Percentiles rank a stretch among this genome's conserved stretches.
Conservation (phyloP, 2,797 vertebrate species). For the Pseudochaenichthys georgianus region DNA sequence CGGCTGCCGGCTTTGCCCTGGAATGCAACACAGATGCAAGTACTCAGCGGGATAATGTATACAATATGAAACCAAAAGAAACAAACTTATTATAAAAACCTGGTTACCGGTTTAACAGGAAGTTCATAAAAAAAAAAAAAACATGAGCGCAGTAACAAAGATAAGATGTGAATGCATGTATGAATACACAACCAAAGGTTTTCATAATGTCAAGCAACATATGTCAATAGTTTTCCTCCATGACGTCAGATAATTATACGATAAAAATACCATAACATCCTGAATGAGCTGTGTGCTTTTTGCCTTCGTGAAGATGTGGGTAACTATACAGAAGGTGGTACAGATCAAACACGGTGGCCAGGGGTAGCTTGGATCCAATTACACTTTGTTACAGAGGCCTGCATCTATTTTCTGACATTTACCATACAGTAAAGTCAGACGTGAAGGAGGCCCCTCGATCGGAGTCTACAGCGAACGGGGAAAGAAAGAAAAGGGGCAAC, state of each 20-base stretch:
- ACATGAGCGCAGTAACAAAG: constrained; percentile 34
- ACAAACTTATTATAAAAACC: constrained; percentile 55
- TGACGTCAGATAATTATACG: constrained; percentile 80
- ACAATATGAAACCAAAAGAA: constrained; percentile 64
- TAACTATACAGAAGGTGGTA: constrained; percentile 60
- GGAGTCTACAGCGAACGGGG: constrained; percentile 58
- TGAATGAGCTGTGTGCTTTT: constrained; percentile 60
- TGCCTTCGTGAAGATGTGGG: constrained; percentile 47
- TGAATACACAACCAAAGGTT: constrained; percentile 51
- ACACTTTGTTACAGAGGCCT: constrained; percentile 78
- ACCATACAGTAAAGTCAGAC: constrained; percentile 73
- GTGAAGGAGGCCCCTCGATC: constrained; percentile 65
- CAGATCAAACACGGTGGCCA: constrained; percentile 82
- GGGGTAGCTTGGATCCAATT: constrained; percentile 83
- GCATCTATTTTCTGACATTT: constrained; percentile 83
- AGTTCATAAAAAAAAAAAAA: constrained; percentile 18
- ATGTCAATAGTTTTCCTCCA: constrained; percentile 74
- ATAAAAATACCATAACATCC: constrained; percentile 76
- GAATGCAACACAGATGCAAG: constrained; percentile 68
- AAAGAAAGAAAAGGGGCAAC: constrained; percentile 34
- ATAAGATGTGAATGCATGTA: constrained; percentile 56
- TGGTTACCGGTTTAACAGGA: constrained; percentile 58
- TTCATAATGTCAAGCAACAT: constrained; percentile 74
- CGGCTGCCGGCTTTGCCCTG: constrained; percentile 41
- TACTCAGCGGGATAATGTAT: constrained; percentile 65